These are phyloP conservation scores for Cyphomyrmex costatus DNA, from an alignment of 1,140 invertebrate genomes.

Conservation along the genomic window DNA sequence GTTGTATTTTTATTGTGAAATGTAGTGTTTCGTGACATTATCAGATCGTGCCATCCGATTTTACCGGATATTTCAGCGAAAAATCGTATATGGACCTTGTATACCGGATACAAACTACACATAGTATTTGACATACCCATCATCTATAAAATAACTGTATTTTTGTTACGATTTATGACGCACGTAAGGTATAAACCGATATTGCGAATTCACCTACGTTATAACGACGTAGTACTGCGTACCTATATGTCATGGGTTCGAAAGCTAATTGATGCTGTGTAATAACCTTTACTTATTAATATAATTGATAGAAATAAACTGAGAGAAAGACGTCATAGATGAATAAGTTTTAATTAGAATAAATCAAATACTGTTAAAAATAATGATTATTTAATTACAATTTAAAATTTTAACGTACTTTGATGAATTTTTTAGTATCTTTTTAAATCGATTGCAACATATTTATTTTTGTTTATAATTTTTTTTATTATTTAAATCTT, in stretches of 20 bases:
- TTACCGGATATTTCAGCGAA: conserved; percentile 5
- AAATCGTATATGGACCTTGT: not conserved
- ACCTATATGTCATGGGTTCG: not conserved
- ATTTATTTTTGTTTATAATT: conserved; percentile 23
- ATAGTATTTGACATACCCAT: not conserved
- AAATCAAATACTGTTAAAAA: not conserved
- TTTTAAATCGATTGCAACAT: not conserved
- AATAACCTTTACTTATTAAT: not conserved
- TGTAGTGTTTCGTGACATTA: not conserved
- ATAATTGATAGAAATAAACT: not conserved
- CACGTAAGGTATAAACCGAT: not conserved
- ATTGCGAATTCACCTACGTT: not conserved
- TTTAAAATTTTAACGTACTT: not conserved
- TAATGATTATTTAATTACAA: not conserved
- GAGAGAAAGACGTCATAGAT: not conserved
- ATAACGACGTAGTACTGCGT: not conserved
- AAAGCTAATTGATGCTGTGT: not conserved
- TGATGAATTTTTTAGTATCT: not conserved
- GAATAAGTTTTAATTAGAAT: not conserved
- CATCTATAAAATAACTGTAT: not conserved
- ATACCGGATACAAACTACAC: conserved; percentile 4
- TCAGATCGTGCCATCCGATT: not conserved
- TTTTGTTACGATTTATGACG: conserved; percentile 36
- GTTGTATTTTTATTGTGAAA: conserved; percentile 14
- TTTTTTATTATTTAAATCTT: not conserved